phyloP scores from a whole-genome alignment of 2,888 invertebrate genomes.

The Julus scandinavius region DNA sequence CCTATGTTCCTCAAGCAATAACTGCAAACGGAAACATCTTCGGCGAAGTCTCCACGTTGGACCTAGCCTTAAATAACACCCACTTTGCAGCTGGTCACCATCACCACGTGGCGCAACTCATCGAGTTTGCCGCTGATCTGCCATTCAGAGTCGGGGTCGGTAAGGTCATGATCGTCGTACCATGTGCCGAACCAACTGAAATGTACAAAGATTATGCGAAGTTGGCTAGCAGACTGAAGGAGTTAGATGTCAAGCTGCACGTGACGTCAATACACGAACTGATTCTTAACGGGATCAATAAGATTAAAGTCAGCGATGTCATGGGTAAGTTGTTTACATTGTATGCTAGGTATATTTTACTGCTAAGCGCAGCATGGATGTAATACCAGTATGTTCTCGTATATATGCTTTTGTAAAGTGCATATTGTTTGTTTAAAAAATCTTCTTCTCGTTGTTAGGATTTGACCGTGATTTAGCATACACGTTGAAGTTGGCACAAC shows the following conservation, averaged over 20 bases:
- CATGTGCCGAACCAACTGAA: conserved; percentile 64
- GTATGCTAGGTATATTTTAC: background rate
- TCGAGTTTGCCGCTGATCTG: conserved; percentile 62
- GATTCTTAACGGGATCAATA: conserved; percentile 59
- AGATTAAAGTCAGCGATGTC: conserved; percentile 58
- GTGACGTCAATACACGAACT: conserved; percentile 62
- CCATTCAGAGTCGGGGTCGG: conserved; percentile 68
- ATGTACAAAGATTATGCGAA: conserved; percentile 62
- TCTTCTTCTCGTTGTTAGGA: conserved; percentile 60
- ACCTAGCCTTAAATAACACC: conserved; percentile 59
- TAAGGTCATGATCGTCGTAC: conserved; percentile 67
- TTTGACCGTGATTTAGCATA: conserved; percentile 64
- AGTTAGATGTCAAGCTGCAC: conserved; percentile 64
- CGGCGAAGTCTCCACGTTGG: conserved; percentile 56
- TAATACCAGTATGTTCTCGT: no score
- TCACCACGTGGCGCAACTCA: conserved; percentile 63
- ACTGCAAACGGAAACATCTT: conserved; percentile 65
- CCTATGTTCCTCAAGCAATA: conserved; percentile 64
- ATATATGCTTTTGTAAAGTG: no score
- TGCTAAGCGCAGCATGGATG: no score
- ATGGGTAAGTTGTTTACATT: conserved; percentile 55
- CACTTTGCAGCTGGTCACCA: conserved; percentile 63
- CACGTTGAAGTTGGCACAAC: conserved; percentile 63
- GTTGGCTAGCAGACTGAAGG: conserved; percentile 62
- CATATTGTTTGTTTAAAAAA: background rate